phyloP scores from a whole-genome alignment of 2,797 vertebrate genomes.

The Masticophis lateralis region DNA sequence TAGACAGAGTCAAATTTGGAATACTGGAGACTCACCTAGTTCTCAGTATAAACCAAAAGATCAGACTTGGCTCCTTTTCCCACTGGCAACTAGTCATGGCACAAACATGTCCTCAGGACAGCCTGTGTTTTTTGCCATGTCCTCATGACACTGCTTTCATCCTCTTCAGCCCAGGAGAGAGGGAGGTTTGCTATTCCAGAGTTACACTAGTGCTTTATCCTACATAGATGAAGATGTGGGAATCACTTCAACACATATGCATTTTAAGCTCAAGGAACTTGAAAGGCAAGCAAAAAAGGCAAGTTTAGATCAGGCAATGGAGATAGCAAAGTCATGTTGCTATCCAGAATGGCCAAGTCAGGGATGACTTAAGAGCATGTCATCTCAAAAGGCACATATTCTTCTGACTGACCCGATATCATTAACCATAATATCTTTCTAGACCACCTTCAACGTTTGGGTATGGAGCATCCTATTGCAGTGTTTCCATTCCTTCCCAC shows the following conservation, averaged over 20 bases:
- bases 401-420: background rate
- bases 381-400: background rate
- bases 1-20: background rate
- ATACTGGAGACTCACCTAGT: background rate
- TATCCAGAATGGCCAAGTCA: too few relatives aligned
- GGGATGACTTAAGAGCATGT: too few relatives aligned
- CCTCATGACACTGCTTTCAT: background rate
- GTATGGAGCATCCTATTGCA: too few relatives aligned
- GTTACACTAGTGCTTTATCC: background rate
- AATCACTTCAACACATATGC: background rate
- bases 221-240: too few relatives aligned
- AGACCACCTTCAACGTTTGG: too few relatives aligned
- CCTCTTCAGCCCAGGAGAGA: too few relatives aligned
- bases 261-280: too few relatives aligned
- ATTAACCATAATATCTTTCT: too few relatives aligned
- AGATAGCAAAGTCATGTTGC: too few relatives aligned
- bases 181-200: background rate
- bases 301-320: too few relatives aligned
- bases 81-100: background rate
- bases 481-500: too few relatives aligned
- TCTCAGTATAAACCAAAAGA: background rate
- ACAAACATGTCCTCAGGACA: background rate
- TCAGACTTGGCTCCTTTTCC: background rate
- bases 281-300: too few relatives aligned
- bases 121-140: background rate